Evolutionary conservation across 1,140 invertebrate genomes (phyloP).

Genomic region (Diorhabda carinulata): DNA sequence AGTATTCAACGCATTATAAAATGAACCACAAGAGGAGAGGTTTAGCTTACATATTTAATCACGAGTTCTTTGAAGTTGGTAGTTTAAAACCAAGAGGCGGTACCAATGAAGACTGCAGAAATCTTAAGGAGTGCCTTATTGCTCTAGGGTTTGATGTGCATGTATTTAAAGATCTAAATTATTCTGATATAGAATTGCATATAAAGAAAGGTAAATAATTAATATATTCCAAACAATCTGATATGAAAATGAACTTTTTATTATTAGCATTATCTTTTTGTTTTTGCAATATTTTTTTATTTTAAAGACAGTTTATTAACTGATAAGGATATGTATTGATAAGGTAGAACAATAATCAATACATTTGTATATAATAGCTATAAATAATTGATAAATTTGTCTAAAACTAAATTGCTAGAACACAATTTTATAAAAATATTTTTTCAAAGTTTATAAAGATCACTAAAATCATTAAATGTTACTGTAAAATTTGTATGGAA

Average conservation of each 20-base stretch:
- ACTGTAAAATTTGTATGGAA: too few species aligned
- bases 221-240: neutral
- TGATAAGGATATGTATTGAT: neutral
- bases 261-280: too few species aligned
- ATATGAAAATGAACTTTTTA: too few species aligned
- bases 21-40: conserved; percentile 83
- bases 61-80: conserved; percentile 68
- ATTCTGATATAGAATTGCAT: conserved; percentile 51
- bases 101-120: conserved; percentile 50
- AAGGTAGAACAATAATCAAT: too few species aligned
- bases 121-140: conserved; percentile 44
- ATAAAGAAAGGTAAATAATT: conserved; percentile 39
- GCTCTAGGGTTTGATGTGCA: conserved; percentile 60
- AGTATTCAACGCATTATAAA: conserved; percentile 72
- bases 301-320: neutral
- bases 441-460: too few species aligned
- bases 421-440: too few species aligned
- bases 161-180: conserved; percentile 56
- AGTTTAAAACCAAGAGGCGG: conserved; percentile 44
- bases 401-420: too few species aligned
- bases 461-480: too few species aligned
- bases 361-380: too few species aligned
- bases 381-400: too few species aligned
- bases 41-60: conserved; percentile 85
- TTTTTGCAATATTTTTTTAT: neutral